Conservation (phyloP, 2,797 vertebrate genomes). For the Squalus acanthias region DNA sequence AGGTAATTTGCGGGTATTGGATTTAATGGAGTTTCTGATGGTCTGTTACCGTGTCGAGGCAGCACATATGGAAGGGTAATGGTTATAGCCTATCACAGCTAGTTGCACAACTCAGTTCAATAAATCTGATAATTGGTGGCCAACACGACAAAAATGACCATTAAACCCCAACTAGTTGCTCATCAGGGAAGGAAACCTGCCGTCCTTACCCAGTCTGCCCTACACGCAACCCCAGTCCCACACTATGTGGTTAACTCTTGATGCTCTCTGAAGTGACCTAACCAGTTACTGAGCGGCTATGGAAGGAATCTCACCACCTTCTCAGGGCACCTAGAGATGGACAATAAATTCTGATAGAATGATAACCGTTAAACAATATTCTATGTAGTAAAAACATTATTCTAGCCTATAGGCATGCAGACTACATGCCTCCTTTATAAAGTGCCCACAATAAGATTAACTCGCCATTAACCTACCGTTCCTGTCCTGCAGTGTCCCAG, state of each 20-base stretch:
- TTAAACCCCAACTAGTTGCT: background rate
- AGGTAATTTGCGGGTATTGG: too few relatives aligned
- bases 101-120: background rate
- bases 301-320: background rate
- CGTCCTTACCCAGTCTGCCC: too few relatives aligned
- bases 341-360: background rate
- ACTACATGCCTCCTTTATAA: background rate
- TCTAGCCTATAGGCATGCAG: background rate
- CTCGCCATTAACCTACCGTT: conserved; percentile 61
- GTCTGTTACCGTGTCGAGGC: too few relatives aligned
- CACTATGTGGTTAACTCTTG: too few relatives aligned
- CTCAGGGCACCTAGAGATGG: background rate
- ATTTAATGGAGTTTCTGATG: too few relatives aligned
- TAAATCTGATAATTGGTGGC: background rate
- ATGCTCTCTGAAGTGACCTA: too few relatives aligned
- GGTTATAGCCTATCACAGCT: background rate
- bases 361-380: background rate
- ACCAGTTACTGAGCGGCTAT: too few relatives aligned
- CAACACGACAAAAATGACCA: background rate
- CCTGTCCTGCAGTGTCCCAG: conserved; percentile 94
- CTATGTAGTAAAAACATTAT: background rate
- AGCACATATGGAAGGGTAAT: background rate
- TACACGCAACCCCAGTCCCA: too few relatives aligned
- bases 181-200: background rate
- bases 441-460: background rate